Percentiles rank a stretch among this genome's conserved stretches.
These are phyloP conservation scores for Tetraodon nigroviridis DNA, from an alignment of 2,113 vertebrate species.

Conservation along the genomic window DNA sequence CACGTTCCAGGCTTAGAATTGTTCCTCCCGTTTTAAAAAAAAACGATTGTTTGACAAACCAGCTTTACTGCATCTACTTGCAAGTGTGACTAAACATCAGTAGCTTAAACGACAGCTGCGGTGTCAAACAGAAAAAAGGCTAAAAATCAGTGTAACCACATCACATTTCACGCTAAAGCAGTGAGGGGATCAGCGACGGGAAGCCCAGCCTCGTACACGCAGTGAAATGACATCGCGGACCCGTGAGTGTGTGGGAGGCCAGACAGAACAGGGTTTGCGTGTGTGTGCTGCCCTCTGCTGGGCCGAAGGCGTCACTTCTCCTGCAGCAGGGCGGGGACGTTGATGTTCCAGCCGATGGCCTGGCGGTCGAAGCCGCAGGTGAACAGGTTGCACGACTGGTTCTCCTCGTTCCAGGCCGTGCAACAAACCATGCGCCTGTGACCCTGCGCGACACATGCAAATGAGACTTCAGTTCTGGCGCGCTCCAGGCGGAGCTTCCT, in stretches of 20 bases:
- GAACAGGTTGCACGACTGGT: conserved; percentile 93
- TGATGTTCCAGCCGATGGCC: conserved; percentile 99
- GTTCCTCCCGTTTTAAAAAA: conserved; percentile 26
- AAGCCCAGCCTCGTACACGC: not conserved
- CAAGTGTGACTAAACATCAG: conserved; percentile 31
- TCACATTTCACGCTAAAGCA: conserved; percentile 42
- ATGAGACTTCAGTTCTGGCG: not conserved
- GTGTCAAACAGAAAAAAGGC: conserved; percentile 14
- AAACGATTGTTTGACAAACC: conserved; percentile 4
- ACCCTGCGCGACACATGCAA: conserved; percentile 73
- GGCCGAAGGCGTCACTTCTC: conserved; percentile 81
- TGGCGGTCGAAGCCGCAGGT: conserved; percentile 97
- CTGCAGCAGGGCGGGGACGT: conserved; percentile 93
- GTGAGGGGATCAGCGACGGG: conserved; percentile 3
- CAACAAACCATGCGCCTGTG: conserved; percentile 98
- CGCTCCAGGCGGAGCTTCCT: not conserved
- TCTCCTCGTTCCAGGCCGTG: conserved; percentile 93
- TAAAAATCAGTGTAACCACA: not conserved
- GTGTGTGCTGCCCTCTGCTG: no score
- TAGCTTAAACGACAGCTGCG: conserved; percentile 17
- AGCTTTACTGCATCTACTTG: conserved; percentile 35
- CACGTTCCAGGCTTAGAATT: not conserved
- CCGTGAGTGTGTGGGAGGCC: conserved; percentile 14
- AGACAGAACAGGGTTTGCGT: conserved; percentile 25
- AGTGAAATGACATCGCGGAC: not conserved